Base-by-base conservation (phyloP, 2,113 vertebrate species). In the Solenodon paradoxus region DNA sequence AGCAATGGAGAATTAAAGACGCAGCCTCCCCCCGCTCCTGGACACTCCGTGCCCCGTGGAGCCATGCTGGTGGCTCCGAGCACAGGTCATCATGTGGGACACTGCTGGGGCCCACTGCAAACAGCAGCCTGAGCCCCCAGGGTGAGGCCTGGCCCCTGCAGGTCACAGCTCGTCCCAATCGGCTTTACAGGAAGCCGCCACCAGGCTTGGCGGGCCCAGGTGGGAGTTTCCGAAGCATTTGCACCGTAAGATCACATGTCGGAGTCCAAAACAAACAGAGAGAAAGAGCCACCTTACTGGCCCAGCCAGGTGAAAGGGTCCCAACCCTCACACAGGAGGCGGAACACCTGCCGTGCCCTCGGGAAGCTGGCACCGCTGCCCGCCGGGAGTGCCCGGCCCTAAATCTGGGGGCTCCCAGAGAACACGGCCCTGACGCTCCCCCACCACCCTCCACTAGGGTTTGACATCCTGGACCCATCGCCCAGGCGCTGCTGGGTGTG, bases 201-300 rank as follows among this genome's bases (percentile, higher is more conserved):
- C 28, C 35, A 16, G 59, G 51, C n/a, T 28, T 10, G 12, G 78
- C 42, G 10, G 61, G 74, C 26, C 75, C 64, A n/a, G n/a, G 69
- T 42, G 68, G 22, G 47, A 40, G 79, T 16, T 74, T 53, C 57
- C 74, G 26, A 45, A 59, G 22, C n/a, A 66, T 95, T 81, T 32
- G 59, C 1, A 83, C 13, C 53, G 32, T 11, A n/a, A 95, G 40
- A 83, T 89, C 88, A 85, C 81, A 59, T 92, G 26, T 95, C 94
- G 92, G 93, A 9, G 86, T 71, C 47, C 26, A 93, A 82, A 90
- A 74, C n/a, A 47, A 78, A 66, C 40, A 89, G 53, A 92, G 30
- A 71, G 35, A 22, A 84, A 64, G 74, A 51, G 49, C 24, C 42
- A 28, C 63, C 59, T 66, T 4, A 57, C 42, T 8, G 74, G 42